These are phyloP conservation scores for Heterohyrax brucei DNA, from an alignment of 2,797 vertebrate species.

Conservation along the genomic window DNA sequence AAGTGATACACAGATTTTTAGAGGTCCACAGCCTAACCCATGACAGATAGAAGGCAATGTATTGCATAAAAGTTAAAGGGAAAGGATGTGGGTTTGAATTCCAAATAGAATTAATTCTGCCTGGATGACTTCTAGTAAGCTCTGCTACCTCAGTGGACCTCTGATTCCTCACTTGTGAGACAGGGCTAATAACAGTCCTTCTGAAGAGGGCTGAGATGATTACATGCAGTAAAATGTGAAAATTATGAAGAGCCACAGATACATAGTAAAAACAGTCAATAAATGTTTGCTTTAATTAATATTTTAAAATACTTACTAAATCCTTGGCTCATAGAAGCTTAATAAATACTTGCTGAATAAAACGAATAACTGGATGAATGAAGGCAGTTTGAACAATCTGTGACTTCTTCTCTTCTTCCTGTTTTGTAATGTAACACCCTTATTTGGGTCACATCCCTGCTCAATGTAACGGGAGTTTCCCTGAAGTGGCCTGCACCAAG, in stretches of 20 bases:
- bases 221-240: neutral
- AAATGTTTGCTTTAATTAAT: neutral
- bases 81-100: neutral
- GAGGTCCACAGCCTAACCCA: too few species aligned
- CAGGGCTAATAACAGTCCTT: neutral
- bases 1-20: too few species aligned
- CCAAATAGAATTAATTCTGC: neutral
- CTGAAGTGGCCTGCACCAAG: too few species aligned
- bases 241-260: neutral
- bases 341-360: conserved; percentile 16
- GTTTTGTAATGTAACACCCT: neutral
- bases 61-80: neutral
- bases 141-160: neutral
- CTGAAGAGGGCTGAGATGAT: neutral
- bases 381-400: neutral
- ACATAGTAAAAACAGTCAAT: neutral
- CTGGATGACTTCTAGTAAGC: neutral
- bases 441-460: too few species aligned
- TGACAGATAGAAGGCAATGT: neutral
- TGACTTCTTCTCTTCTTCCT: neutral
- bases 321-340: neutral
- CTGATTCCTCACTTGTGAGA: conserved; percentile 20
- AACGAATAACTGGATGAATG: neutral
- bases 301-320: conserved; percentile 48
- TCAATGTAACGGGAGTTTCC: too few species aligned